Evolutionary conservation across 2,888 invertebrate species (phyloP).

Genomic region (Cyrtodaria siliqua): DNA sequence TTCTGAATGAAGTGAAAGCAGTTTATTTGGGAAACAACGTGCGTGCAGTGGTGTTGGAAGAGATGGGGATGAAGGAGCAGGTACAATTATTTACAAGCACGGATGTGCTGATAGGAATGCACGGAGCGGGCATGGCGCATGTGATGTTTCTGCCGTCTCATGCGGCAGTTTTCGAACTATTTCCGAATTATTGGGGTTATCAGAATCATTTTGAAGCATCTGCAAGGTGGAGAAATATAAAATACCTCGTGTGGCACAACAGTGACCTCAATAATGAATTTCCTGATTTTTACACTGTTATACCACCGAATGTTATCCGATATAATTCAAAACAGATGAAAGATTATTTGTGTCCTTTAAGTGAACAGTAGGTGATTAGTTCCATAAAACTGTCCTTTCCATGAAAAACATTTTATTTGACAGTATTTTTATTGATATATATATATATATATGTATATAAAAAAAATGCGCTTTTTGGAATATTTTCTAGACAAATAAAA

Average conservation of each 20-base stretch:
- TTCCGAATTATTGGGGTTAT: slow-evolving; percentile 59
- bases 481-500: too few species aligned
- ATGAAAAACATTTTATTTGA: too few species aligned
- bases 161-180: slow-evolving; percentile 57
- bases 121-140: slow-evolving; percentile 60
- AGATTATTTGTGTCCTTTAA: too few species aligned
- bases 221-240: slow-evolving; percentile 51
- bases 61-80: slow-evolving; percentile 52
- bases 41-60: slow-evolving; percentile 39
- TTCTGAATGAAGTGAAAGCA: slow-evolving; percentile 19
- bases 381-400: too few species aligned
- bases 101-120: slow-evolving; percentile 61
- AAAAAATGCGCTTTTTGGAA: too few species aligned
- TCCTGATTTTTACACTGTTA: slow-evolving; percentile 41
- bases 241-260: slow-evolving; percentile 58
- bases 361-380: too few species aligned
- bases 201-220: slow-evolving; percentile 54
- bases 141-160: slow-evolving; percentile 54
- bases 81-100: slow-evolving; percentile 46
- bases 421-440: too few species aligned
- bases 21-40: slow-evolving; percentile 26
- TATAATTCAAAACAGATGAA: slow-evolving; percentile 22
- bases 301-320: slow-evolving; percentile 36
- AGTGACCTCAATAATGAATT: slow-evolving; percentile 45
- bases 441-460: too few species aligned